These are phyloP conservation scores for Ganaspis brasiliensis DNA, from an alignment of 2,888 invertebrate species.

Conservation along the genomic window DNA sequence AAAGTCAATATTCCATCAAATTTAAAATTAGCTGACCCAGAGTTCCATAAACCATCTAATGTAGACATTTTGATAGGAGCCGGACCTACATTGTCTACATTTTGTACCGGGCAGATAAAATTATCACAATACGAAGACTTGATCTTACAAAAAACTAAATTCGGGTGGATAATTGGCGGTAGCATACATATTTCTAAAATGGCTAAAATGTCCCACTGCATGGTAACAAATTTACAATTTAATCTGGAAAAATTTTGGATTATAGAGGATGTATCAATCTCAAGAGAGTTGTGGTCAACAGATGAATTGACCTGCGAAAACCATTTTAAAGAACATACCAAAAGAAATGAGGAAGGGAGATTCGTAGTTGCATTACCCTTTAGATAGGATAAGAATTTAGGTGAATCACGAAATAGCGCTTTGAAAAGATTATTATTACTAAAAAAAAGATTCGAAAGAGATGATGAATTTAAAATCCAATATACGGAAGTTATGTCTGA, in stretches of 20 bases:
- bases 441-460: constrained; percentile 46
- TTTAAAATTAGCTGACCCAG: constrained; percentile 54
- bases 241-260: constrained; percentile 58
- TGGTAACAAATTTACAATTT: constrained; percentile 37
- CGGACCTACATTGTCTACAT: constrained; percentile 50
- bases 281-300: background rate
- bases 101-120: constrained; percentile 56
- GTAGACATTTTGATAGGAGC: constrained; percentile 55
- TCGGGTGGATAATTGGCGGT: constrained; percentile 59
- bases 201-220: background rate
- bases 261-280: constrained; percentile 51
- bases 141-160: constrained; percentile 55
- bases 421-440: constrained; percentile 43
- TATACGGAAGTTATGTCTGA: constrained; percentile 42
- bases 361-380: constrained; percentile 60
- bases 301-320: constrained; percentile 55
- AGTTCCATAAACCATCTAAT: constrained; percentile 49
- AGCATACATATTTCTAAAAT: background rate
- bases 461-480: constrained; percentile 34
- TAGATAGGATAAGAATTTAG: constrained; percentile 37
- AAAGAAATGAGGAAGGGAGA: constrained; percentile 50
- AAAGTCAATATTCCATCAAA: constrained; percentile 47
- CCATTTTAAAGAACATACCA: constrained; percentile 47
- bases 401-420: constrained; percentile 46
- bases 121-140: constrained; percentile 44